phyloP scores from a whole-genome alignment of 2,113 vertebrate species.

The Capra hircus region DNA sequence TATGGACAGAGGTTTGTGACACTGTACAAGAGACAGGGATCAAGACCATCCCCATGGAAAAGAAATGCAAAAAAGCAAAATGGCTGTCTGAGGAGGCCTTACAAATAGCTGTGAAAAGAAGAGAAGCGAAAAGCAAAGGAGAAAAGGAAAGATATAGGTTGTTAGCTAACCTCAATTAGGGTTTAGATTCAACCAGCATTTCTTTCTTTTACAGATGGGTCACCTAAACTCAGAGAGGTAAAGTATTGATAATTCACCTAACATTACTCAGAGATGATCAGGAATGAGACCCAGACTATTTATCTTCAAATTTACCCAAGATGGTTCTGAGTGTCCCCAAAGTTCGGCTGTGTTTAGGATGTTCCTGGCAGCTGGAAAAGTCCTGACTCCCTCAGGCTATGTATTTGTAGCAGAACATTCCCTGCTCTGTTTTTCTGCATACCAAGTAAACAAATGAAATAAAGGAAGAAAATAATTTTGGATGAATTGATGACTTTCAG shows the following conservation, averaged over 20 bases:
- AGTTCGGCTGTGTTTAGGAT: slow-evolving; percentile 53
- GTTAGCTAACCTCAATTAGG: background rate
- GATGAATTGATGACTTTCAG: slow-evolving; percentile 37
- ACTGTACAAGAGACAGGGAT: too few relatives aligned
- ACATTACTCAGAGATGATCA: background rate
- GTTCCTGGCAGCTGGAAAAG: slow-evolving; percentile 60
- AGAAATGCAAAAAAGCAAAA: too few relatives aligned
- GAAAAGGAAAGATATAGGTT: too few relatives aligned
- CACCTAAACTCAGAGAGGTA: background rate
- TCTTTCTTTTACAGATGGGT: background rate
- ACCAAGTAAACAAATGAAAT: slow-evolving; percentile 70
- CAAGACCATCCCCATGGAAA: too few relatives aligned
- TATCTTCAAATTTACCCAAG: background rate
- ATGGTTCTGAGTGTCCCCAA: slow-evolving; percentile 14
- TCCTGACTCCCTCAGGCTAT: slow-evolving; percentile 58
- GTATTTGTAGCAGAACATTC: slow-evolving; percentile 70
- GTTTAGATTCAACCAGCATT: background rate
- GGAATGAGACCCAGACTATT: background rate
- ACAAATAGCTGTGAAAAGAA: too few relatives aligned
- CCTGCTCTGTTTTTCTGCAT: slow-evolving; percentile 57
- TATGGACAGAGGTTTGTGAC: too few relatives aligned
- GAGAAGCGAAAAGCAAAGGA: too few relatives aligned
- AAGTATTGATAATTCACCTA: background rate
- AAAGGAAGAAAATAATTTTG: slow-evolving; percentile 55
- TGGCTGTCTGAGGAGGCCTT: too few relatives aligned